Conservation (phyloP, 2,888 invertebrate genomes). For the Parelbella ahira region DNA sequence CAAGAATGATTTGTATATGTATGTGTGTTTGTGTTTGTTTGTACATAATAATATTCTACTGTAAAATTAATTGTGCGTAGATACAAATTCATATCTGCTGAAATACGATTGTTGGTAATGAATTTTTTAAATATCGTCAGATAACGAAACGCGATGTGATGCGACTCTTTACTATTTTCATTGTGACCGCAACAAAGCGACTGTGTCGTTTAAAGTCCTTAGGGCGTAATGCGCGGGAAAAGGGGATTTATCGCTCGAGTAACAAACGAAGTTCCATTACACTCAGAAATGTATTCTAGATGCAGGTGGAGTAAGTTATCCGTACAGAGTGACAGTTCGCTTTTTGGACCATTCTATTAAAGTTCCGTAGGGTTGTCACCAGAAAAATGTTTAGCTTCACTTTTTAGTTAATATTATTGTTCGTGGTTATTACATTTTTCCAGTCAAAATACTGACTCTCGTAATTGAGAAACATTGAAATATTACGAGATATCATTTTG, state of each 20-base stretch:
- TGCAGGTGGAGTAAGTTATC: conserved; percentile 17
- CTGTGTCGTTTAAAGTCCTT: conserved; percentile 18
- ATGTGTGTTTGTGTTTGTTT: no score
- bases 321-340: conserved; percentile 2
- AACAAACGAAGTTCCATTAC: conserved; percentile 20
- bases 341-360: neutral
- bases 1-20: no score
- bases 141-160: conserved; percentile 10
- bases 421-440: no score
- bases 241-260: conserved; percentile 14
- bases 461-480: no score
- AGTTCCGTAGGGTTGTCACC: no score
- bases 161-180: conserved; percentile 20
- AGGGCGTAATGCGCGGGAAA: conserved; percentile 12
- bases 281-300: conserved; percentile 13
- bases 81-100: no score
- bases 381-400: no score
- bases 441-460: no score
- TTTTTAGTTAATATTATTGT: no score
- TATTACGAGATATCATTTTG: no score
- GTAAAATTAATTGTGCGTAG: no score
- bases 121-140: conserved; percentile 6
- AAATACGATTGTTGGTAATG: conserved; percentile 4
- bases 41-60: no score
- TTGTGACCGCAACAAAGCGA: conserved; percentile 22